Base-by-base conservation (phyloP, 2,113 vertebrate species). In the Podarcis raffonei region DNA sequence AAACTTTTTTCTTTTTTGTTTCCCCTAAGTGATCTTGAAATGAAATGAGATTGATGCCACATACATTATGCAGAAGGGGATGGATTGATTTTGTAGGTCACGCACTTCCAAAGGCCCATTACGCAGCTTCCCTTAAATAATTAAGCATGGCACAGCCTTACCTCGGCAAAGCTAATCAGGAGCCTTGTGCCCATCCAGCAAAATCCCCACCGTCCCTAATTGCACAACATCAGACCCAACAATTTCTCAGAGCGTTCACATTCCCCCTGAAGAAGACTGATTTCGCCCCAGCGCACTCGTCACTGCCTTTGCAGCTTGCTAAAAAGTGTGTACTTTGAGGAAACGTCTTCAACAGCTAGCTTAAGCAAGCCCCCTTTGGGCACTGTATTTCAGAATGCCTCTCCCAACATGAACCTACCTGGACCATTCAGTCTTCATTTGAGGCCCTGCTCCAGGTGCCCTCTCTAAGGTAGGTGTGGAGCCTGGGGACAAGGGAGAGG, bases 41-140 rank as follows among this genome's bases (percentile, higher is more conserved):
- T 83, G 93, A 94, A 94, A 13, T 71, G 93, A 86, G 89, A 78
- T 2, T n/a, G 92, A 94, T 90, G 88, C 84, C 89, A 79, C 92
- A 93, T 94, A 74, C 88, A 94, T 94, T 94, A 95, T 94, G 92
- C 95, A 95, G 0, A 88, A 93, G 91, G 68, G 77, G 84, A 89
- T 20, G 91, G 85, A 95, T 93, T 94, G 92, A 94, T 92, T 88
- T 85, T 90, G 91, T 12, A 3, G 90, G 83, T 90, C 93, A 91
- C 75, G 77, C 83, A 53, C 87, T 91, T 92, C 93, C 86, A 77
- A 72, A 94, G 88, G 72, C 27, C 86, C 90, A 91, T 90, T 94
- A 93, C 75, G 32, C 35, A 57, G 84, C 78, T 90, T 88, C n/a
- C 81, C 92, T 87, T 94, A 83, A 94, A 96, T 94, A 94, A 95